phyloP scores from a whole-genome alignment of 2,888 invertebrate species.

The Diplolepis rosae region DNA sequence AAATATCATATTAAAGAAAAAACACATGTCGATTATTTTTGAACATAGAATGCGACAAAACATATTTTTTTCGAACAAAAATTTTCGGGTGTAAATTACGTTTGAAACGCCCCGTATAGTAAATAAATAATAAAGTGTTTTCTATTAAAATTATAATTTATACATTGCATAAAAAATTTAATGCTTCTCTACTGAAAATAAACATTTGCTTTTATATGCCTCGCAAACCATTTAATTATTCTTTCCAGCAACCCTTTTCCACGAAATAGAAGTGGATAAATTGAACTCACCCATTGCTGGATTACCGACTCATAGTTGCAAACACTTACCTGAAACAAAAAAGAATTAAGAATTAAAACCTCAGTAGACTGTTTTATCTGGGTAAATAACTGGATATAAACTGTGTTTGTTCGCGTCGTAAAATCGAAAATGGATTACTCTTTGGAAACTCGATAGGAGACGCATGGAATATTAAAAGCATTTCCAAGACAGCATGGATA shows the following conservation, averaged over 20 bases:
- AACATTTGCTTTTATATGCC: conserved; percentile 3
- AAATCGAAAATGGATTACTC: background rate
- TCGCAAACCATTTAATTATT: conserved; percentile 16
- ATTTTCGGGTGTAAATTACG: too few relatives aligned
- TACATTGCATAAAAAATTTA: too few relatives aligned
- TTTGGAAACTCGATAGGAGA: background rate
- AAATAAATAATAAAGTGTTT: too few relatives aligned
- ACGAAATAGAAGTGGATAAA: background rate
- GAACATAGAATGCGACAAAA: too few relatives aligned
- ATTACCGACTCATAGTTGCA: conserved; percentile 8
- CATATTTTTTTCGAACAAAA: too few relatives aligned
- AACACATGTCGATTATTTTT: too few relatives aligned
- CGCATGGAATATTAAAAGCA: background rate
- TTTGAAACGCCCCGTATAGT: too few relatives aligned
- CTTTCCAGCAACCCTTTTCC: conserved; percentile 7
- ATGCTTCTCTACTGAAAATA: conserved; percentile 13
- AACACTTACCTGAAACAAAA: conserved; percentile 18
- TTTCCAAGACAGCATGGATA: background rate
- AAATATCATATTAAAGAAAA: too few relatives aligned
- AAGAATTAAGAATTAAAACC: background rate
- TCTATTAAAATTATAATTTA: too few relatives aligned
- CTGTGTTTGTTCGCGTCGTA: background rate
- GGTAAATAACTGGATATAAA: background rate
- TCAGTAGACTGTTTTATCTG: background rate
- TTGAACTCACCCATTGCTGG: conserved; percentile 18